A percentile compares a stretch with the other conserved stretches of the same genome.
phyloP scores from a whole-genome alignment of 2,888 invertebrate genomes.

The Aromia moschata region DNA sequence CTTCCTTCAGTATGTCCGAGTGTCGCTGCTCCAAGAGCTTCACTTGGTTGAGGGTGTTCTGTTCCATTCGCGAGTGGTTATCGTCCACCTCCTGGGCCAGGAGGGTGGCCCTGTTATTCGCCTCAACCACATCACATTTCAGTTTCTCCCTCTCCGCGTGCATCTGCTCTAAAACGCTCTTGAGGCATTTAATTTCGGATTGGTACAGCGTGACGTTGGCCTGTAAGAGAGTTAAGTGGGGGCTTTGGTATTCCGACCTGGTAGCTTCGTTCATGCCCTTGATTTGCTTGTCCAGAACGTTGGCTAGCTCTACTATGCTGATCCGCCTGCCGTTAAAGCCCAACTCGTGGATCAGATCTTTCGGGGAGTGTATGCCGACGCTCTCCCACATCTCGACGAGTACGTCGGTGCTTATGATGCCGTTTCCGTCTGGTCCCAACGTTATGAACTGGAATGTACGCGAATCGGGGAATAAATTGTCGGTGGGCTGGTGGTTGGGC shows the following conservation, averaged over 20 bases:
- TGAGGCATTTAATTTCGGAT: slow-evolving; percentile 71
- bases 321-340: slow-evolving; percentile 71
- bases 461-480: slow-evolving; percentile 54
- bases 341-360: slow-evolving; percentile 72
- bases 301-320: slow-evolving; percentile 70
- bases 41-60: slow-evolving; percentile 75
- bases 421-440: slow-evolving; percentile 58
- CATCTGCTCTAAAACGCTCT: slow-evolving; percentile 72
- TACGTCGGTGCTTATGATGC: slow-evolving; percentile 62
- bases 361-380: slow-evolving; percentile 73
- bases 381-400: slow-evolving; percentile 79
- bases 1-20: slow-evolving; percentile 76
- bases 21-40: slow-evolving; percentile 80
- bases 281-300: slow-evolving; percentile 75
- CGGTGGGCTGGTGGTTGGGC: slow-evolving; percentile 36
- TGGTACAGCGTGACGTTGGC: slow-evolving; percentile 75
- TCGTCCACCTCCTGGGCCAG: slow-evolving; percentile 93
- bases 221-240: slow-evolving; percentile 66
- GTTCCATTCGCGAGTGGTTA: slow-evolving; percentile 84
- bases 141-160: slow-evolving; percentile 83
- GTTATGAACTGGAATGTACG: slow-evolving; percentile 60
- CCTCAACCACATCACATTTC: slow-evolving; percentile 79
- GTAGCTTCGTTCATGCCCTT: slow-evolving; percentile 51
- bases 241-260: slow-evolving; percentile 56
- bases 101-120: slow-evolving; percentile 81